phyloP scores from a whole-genome alignment of 2,888 invertebrate species.

The Tryphoninae sp. region DNA sequence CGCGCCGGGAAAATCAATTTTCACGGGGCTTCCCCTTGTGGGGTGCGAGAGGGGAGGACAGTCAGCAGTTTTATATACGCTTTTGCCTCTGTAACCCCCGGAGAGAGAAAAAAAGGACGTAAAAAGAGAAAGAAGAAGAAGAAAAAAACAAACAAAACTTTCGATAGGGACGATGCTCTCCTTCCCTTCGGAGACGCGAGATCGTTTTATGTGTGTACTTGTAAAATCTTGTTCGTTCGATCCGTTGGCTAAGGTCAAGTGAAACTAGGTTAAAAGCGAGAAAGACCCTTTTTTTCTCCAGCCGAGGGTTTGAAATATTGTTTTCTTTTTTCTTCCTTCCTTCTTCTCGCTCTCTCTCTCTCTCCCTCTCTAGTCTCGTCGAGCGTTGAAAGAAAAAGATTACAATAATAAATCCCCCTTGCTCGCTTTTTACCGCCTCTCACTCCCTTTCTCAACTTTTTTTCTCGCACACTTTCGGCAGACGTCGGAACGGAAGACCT shows the following conservation, averaged over 20 bases:
- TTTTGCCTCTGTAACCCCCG: slow-evolving; percentile 34
- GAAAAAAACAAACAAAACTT: slow-evolving; percentile 34
- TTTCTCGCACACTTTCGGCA: slow-evolving; percentile 28
- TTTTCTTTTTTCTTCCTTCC: slow-evolving; percentile 19
- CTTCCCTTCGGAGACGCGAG: slow-evolving; percentile 39
- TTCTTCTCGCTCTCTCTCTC: not conserved
- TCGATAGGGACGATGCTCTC: slow-evolving; percentile 27
- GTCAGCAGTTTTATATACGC: slow-evolving; percentile 50
- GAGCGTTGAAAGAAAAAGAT: slow-evolving; percentile 38
- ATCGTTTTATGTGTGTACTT: slow-evolving; percentile 34
- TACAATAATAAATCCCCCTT: slow-evolving; percentile 60
- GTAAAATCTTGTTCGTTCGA: slow-evolving; percentile 38
- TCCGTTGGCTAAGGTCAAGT: slow-evolving; percentile 62
- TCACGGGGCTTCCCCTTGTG: slow-evolving; percentile 64
- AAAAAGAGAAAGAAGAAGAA: slow-evolving; percentile 15
- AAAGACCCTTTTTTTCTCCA: slow-evolving; percentile 53
- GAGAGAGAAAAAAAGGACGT: slow-evolving; percentile 30
- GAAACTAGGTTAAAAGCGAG: slow-evolving; percentile 53
- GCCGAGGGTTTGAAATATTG: slow-evolving; percentile 30
- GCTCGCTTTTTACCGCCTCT: slow-evolving; percentile 33
- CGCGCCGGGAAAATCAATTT: slow-evolving; percentile 69
- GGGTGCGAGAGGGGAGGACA: slow-evolving; percentile 30
- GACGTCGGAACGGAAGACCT: slow-evolving; percentile 49
- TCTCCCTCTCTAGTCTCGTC: slow-evolving; percentile 14
- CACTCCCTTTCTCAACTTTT: slow-evolving; percentile 15